Conservation (phyloP, 1,140 invertebrate species). For the Uloborus diversus region DNA sequence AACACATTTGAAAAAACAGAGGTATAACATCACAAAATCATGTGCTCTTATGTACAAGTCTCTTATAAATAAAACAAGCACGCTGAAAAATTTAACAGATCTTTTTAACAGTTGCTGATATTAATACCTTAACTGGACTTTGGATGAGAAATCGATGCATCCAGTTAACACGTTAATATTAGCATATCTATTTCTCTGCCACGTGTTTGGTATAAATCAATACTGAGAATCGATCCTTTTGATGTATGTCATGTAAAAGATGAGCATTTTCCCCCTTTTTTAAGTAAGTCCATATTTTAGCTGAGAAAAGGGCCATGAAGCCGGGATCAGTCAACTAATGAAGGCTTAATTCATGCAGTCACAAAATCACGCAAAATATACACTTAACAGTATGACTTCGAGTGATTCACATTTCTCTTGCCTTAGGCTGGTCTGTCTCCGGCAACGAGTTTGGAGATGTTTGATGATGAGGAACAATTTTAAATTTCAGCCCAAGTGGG, state of each 20-base stretch:
- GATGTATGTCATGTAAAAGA: conserved; percentile 37
- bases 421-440: not conserved
- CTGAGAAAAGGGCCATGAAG: not conserved
- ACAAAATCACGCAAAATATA: conserved; percentile 3
- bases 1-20: too few species aligned
- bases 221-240: conserved; percentile 14
- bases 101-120: conserved; percentile 50
- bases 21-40: conserved; percentile 12
- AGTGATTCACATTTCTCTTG: not conserved
- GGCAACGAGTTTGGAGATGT: not conserved
- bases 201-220: conserved; percentile 24
- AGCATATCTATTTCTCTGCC: conserved; percentile 7
- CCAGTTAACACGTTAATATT: not conserved
- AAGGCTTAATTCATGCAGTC: conserved; percentile 1
- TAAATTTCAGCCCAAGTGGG: conserved; percentile 18
- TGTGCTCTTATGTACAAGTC: conserved; percentile 45
- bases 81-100: conserved; percentile 43
- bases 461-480: conserved; percentile 1
- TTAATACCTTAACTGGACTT: conserved; percentile 24
- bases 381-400: not conserved
- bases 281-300: conserved; percentile 21
- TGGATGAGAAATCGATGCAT: conserved; percentile 2
- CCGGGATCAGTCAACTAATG: not conserved
- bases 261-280: too few species aligned
- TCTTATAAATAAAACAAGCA: conserved; percentile 52